Conservation (phyloP, 1,140 invertebrate genomes). For the Drosophila takahashii region DNA sequence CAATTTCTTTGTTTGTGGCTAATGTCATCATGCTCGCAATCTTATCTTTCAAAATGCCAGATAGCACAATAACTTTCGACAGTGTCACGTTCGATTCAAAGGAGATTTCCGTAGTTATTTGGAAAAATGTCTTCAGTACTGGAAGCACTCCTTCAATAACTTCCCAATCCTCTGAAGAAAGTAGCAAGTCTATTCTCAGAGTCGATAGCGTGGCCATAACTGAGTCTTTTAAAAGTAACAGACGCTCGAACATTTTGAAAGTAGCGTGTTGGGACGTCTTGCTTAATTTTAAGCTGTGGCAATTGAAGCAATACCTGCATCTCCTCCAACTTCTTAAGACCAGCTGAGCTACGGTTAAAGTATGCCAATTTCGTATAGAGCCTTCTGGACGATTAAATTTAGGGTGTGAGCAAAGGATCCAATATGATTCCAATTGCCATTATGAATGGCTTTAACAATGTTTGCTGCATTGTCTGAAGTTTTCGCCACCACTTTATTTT, state of each 20-base stretch:
- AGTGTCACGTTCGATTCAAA: background rate
- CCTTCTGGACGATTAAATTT: no score
- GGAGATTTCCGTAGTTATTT: no score
- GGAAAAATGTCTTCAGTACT: background rate
- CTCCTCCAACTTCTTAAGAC: no score
- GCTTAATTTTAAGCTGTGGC: slow-evolving; percentile 1
- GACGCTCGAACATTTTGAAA: slow-evolving; percentile 11
- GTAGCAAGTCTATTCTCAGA: background rate
- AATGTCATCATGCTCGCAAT: background rate
- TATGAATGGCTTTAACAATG: no score
- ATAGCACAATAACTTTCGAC: slow-evolving; percentile 7
- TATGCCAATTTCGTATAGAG: no score
- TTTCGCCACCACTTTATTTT: background rate
- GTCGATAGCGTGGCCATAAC: background rate
- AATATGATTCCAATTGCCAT: no score
- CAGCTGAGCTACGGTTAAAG: no score
- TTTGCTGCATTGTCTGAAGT: no score
- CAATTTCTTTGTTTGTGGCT: background rate
- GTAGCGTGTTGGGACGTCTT: slow-evolving; percentile 14
- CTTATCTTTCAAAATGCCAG: slow-evolving; percentile 1
- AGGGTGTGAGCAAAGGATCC: no score
- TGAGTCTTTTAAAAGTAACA: slow-evolving; percentile 3
- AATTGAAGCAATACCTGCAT: slow-evolving; percentile 3
- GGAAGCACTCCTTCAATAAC: no score
- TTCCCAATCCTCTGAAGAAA: no score